These are phyloP conservation scores for Syngnathus typhle DNA, from an alignment of 2,113 vertebrate species.

Conservation along the genomic window DNA sequence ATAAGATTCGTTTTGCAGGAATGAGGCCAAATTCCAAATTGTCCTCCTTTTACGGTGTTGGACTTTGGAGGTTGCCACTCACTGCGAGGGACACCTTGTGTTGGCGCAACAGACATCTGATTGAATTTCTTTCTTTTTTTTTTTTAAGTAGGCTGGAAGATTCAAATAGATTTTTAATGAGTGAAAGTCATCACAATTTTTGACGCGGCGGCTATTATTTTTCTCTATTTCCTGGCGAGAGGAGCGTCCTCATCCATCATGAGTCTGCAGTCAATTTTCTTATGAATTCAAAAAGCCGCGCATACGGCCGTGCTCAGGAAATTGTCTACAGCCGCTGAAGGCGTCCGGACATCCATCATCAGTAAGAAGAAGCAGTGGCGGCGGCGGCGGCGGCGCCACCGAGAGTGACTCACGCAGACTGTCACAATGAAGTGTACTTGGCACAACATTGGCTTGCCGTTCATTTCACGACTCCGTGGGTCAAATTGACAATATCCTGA, in stretches of 20 bases:
- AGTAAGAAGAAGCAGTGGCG: not conserved
- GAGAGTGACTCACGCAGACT: not conserved
- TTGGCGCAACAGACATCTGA: constrained; percentile 8
- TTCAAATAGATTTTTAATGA: constrained; percentile 11
- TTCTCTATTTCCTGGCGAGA: constrained; percentile 23
- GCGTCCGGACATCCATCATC: constrained; percentile 39
- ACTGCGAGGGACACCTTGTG: not conserved
- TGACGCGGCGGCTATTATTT: constrained; percentile 4
- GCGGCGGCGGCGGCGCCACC: not conserved
- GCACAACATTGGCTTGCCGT: not conserved
- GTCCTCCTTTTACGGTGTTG: not conserved
- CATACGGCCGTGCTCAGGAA: constrained; percentile 36
- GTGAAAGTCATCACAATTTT: constrained; percentile 15
- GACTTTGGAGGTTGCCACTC: not conserved
- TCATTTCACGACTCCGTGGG: not conserved
- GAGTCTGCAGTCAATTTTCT: constrained; percentile 36
- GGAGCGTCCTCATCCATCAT: constrained; percentile 45
- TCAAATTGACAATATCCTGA: not conserved
- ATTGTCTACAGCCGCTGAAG: constrained; percentile 30
- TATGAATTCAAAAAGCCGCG: constrained; percentile 30
- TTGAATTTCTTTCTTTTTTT: not conserved
- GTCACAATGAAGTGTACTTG: not conserved
- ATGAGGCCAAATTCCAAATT: not conserved
- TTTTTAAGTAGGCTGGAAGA: not conserved
- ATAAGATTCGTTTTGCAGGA: no score